Evolutionary conservation across 2,797 vertebrate species (phyloP).

Genomic region (Mormyrus hasselquistii): DNA sequence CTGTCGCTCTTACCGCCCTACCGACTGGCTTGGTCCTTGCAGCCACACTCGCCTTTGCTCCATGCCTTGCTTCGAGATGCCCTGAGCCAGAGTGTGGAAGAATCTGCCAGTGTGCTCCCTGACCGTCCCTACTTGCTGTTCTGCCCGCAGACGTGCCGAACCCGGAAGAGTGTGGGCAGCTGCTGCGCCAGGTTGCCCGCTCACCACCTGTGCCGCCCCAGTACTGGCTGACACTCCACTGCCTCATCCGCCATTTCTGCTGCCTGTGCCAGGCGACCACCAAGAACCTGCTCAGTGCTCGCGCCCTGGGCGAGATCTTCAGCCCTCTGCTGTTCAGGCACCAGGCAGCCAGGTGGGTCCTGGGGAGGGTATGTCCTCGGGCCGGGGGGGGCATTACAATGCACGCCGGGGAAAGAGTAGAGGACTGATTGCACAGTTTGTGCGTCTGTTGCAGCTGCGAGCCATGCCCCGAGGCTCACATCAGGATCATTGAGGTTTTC

Average conservation of each 20-base stretch:
- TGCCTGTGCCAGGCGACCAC: conserved; percentile 79
- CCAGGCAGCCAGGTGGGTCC: conserved; percentile 72
- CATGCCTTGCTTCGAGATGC: not conserved
- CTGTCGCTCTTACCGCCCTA: conserved; percentile 36
- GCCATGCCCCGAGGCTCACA: conserved; percentile 75
- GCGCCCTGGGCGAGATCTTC: conserved; percentile 83
- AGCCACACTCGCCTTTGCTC: not conserved
- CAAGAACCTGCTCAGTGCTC: conserved; percentile 80
- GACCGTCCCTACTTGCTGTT: not conserved
- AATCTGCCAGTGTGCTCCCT: not conserved
- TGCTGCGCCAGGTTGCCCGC: conserved; percentile 75
- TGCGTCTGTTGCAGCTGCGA: conserved; percentile 69
- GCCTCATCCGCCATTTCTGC: conserved; percentile 86
- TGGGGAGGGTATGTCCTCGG: conserved; percentile 81
- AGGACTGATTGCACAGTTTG: not conserved
- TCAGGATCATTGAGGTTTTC: conserved; percentile 84
- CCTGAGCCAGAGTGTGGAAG: not conserved
- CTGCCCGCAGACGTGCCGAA: conserved; percentile 71
- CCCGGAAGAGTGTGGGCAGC: conserved; percentile 78
- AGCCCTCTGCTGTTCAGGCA: conserved; percentile 84
- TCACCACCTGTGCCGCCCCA: conserved; percentile 79
- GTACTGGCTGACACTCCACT: conserved; percentile 90
- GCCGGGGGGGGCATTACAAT: not conserved
- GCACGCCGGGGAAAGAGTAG: not conserved
- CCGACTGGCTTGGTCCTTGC: not conserved